A percentile compares a stretch with the other conserved stretches of the same genome.
phyloP scores from a whole-genome alignment of 2,888 invertebrate genomes.

The Orthonevra nobilis region DNA sequence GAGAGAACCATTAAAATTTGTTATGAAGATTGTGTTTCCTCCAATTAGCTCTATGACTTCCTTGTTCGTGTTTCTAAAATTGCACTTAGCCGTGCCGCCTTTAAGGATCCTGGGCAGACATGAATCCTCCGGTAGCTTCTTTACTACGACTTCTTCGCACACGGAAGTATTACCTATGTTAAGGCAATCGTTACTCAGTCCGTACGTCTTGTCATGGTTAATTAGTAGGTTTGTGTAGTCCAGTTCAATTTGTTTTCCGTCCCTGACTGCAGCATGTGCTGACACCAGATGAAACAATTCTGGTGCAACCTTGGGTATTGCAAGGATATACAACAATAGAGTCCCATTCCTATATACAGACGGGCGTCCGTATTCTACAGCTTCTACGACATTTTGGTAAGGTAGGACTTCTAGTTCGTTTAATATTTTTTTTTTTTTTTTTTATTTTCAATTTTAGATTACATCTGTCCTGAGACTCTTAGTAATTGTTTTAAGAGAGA shows the following conservation, averaged over 20 bases:
- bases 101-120: slow-evolving; percentile 4
- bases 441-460: no score
- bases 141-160: background rate
- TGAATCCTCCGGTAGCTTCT: background rate
- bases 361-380: background rate
- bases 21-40: slow-evolving; percentile 11
- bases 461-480: no score
- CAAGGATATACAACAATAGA: background rate
- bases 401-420: slow-evolving; percentile 5
- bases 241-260: background rate
- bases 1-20: slow-evolving; percentile 14
- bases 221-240: background rate
- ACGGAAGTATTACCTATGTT: slow-evolving; percentile 7
- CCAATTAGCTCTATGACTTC: background rate
- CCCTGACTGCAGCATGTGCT: background rate
- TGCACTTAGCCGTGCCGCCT: background rate
- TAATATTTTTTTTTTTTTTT: no score
- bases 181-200: background rate
- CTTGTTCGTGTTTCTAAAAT: background rate
- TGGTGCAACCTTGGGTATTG: background rate
- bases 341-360: slow-evolving; percentile 2
- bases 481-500: no score
- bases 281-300: background rate
- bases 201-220: slow-evolving; percentile 5
- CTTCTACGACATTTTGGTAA: slow-evolving; percentile 14